These are phyloP conservation scores for Stomatorhinus walkeri DNA, from an alignment of 2,797 vertebrate genomes.

Conservation along the genomic window DNA sequence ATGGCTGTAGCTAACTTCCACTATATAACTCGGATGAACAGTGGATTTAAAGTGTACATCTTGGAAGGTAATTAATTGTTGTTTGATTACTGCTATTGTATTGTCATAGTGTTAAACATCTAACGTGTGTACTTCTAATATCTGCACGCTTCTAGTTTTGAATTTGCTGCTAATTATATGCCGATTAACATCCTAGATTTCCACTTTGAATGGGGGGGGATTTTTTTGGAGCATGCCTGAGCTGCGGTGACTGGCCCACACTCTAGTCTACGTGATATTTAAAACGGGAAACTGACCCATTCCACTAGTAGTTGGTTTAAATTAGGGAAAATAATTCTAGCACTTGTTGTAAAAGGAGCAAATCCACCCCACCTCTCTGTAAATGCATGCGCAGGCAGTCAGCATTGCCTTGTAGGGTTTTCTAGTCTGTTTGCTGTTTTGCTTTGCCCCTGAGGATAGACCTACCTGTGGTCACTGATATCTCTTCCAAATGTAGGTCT, in stretches of 20 bases:
- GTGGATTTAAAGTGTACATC: conserved; percentile 74
- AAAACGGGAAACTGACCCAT: background rate
- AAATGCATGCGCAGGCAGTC: background rate
- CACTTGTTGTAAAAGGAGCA: background rate
- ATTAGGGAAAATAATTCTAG: background rate
- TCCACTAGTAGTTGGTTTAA: background rate
- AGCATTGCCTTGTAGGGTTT: too few relatives aligned
- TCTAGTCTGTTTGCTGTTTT: background rate
- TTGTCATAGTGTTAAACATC: background rate
- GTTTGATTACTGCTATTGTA: background rate
- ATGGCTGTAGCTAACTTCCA: conserved; percentile 75
- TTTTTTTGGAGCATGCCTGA: background rate
- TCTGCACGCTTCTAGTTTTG: background rate
- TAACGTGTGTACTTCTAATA: background rate
- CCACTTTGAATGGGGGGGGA: background rate
- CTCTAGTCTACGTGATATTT: background rate
- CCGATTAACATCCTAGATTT: background rate
- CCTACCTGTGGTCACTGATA: background rate
- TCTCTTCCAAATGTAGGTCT: background rate
- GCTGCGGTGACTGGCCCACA: background rate
- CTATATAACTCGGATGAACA: conserved; percentile 73
- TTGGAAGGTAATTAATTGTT: conserved; percentile 59
- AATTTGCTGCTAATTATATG: background rate
- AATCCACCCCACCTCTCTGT: background rate
- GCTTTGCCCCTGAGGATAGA: background rate